Evolutionary conservation across 2,888 invertebrate genomes (phyloP).

Genomic region (Desoria tigrina): DNA sequence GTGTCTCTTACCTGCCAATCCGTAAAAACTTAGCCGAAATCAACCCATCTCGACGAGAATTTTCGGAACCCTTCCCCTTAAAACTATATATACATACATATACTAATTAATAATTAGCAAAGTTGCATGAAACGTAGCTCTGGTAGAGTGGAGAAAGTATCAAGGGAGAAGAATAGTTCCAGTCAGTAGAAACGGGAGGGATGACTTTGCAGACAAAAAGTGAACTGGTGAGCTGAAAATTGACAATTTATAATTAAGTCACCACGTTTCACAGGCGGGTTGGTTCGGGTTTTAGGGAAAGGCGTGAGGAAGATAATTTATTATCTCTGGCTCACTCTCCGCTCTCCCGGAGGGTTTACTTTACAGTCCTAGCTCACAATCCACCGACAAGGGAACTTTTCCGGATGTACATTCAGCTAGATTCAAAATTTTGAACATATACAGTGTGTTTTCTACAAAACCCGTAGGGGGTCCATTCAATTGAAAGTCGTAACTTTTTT

Average conservation of each 20-base stretch:
- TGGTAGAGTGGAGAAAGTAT: background rate
- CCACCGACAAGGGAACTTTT: no score
- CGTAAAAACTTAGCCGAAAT: no score
- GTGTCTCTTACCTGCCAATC: no score
- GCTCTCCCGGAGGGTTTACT: background rate
- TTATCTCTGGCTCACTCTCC: background rate
- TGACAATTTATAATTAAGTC: constrained; percentile 18
- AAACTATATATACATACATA: background rate
- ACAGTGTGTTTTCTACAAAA: no score
- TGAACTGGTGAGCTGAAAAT: constrained; percentile 6
- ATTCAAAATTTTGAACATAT: no score
- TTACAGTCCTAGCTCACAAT: no score
- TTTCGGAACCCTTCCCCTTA: no score
- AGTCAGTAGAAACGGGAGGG: background rate
- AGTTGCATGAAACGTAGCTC: background rate
- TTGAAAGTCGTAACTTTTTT: no score
- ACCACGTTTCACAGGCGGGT: constrained; percentile 8
- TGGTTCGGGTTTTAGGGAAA: constrained; percentile 6
- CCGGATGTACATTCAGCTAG: no score
- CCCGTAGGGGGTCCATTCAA: no score
- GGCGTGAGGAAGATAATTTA: constrained; percentile 13
- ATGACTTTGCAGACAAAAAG: constrained; percentile 1
- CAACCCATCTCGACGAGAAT: no score
- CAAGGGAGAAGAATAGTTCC: background rate
- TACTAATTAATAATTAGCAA: constrained; percentile 13